These are phyloP conservation scores for Mustelus asterias DNA, from an alignment of 2,113 vertebrate genomes.

Conservation along the genomic window DNA sequence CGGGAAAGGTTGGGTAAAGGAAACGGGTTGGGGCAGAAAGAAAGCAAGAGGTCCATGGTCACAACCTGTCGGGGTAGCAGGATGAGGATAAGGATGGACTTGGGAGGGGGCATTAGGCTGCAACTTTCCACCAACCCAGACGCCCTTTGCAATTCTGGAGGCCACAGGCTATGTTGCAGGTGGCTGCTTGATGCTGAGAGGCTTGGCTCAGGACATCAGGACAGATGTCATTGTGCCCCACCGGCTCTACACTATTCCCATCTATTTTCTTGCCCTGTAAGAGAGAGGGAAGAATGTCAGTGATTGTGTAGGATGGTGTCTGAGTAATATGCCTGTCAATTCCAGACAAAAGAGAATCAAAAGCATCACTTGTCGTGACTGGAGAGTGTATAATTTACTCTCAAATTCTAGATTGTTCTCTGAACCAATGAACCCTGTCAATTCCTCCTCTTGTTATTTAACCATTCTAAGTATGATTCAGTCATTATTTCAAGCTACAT, in stretches of 20 bases:
- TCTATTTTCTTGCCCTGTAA: not conserved
- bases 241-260: too few species aligned
- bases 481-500: not conserved
- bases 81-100: too few species aligned
- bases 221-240: too few species aligned
- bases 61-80: too few species aligned
- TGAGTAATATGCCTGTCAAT: not conserved
- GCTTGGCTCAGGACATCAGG: too few species aligned
- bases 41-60: too few species aligned
- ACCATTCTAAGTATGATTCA: not conserved
- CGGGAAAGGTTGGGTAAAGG: too few species aligned
- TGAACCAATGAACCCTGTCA: not conserved
- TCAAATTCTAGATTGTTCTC: not conserved
- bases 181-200: too few species aligned
- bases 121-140: not conserved
- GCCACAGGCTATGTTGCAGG: too few species aligned
- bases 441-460: not conserved
- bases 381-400: not conserved
- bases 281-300: not conserved
- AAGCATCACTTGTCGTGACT: not conserved
- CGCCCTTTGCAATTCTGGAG: too few species aligned
- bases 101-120: not conserved
- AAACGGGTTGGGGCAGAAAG: too few species aligned
- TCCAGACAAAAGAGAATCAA: not conserved
- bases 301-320: not conserved